Base-by-base conservation (phyloP, 1,140 invertebrate genomes). In the Venturia canescens region DNA sequence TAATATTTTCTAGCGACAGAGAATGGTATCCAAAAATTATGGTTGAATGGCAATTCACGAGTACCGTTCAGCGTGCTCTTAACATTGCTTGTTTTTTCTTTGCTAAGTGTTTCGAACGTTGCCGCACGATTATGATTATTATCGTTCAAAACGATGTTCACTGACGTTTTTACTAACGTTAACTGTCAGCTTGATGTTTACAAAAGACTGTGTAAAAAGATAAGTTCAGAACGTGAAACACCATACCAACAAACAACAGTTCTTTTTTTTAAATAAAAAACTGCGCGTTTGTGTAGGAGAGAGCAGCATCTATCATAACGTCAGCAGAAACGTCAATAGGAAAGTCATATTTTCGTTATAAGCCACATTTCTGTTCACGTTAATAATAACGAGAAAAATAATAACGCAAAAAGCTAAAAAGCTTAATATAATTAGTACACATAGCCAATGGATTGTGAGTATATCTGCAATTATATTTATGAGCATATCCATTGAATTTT, bases 21-120 rank as follows among this genome's bases (percentile, higher is more conserved):
- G 57, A 18, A 60, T 60, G 57, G 6, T 60, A 21, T 60, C 57
- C 57, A n/a, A 60, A 60, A 60, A 60, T 60, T 60, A 60, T 60
- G 11, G 57, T 60, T 60, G n/a, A 60, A 18, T 60, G 57, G n/a
- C 6, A 60, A 60, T 60, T 23, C 4, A 21, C 57, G n/a, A 60
- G n/a, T 60, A 60, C 57, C 57, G 16, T 60, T 9, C 57, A 60
- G 57, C 57, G 57, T 60, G 18, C 57, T n/a, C 16, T 60, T 21
- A 9, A 60, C 57, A 60, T 60, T 60, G 18, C 21, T 21, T 23
- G 21, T 60, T 60, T 60, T 60, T 60, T 60, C 21, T 21, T 60
- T n/a, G 18, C 23, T 9, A 21, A 60, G 57, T 3, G 21, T 60
- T 60, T 60, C 57, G n/a, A n/a, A 60, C 57, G 57, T 60, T 60